Evolutionary conservation across 2,888 invertebrate genomes (phyloP), one percentile per base, ranked within the genome.

Genomic region (Ennomos erosarius): DNA sequence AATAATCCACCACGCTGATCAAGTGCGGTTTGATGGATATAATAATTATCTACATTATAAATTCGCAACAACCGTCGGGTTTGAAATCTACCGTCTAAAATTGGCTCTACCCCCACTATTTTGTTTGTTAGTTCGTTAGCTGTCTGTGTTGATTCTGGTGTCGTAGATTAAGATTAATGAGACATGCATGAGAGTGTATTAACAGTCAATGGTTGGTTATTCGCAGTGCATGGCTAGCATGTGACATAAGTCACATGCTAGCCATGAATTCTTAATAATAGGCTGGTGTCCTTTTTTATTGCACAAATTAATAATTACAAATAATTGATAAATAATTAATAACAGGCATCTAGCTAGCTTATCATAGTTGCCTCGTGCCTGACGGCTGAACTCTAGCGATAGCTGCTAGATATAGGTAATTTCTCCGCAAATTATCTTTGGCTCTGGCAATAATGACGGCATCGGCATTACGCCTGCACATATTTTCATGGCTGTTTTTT

Each of bases 121-220:
- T 42, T 52, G 44, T 36, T 51, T 57, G 47, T 52, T 46, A 43
- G 37, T 26, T 52, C 52, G 51, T 26, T 42, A 46, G 38, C 40
- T 34, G 50, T 51, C 55, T 59, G 37, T 59, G 44, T 62, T 56
- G 61, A 48, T 34, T 59, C 26, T 42, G 43, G 37, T 54, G 58
- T 51, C 62, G 34, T 56, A 52, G 44, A 70, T 68, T 65, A 50
- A 64, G 67, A 70, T 70, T 47, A 62, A 67, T 68, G 50, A 59
- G 56, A 36, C 37, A 26, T 26, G 26, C 6, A 26, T 26, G 26
- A 46, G 12, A 54, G 42, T 57, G 48, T 57, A 53, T 6, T 26
- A 26, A 26, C 26, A 26, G 26, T 26, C 3, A 26, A 55, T 47
- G 53, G 43, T 55, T 16, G 62, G 34, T 49, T 57, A 52, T 47